These are phyloP conservation scores for Graptemys geographica DNA, from an alignment of 2,797 vertebrate species.

Conservation along the genomic window DNA sequence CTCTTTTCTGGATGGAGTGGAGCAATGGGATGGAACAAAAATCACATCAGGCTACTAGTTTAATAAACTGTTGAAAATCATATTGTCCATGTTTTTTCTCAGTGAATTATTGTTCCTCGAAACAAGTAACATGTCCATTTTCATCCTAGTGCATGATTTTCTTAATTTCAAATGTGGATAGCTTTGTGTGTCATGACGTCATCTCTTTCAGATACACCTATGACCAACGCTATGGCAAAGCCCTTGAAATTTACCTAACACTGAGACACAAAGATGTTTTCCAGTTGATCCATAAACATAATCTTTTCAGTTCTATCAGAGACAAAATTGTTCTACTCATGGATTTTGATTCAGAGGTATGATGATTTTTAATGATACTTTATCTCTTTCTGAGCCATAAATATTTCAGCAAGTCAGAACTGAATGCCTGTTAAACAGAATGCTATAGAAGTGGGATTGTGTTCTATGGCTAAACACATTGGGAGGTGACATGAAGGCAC, in stretches of 20 bases:
- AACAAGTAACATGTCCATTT: not conserved
- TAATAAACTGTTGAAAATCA: not conserved
- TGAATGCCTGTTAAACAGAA: not conserved
- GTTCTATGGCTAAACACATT: not conserved
- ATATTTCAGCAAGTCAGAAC: constrained; percentile 26
- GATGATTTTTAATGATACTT: constrained; percentile 43
- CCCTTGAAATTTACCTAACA: constrained; percentile 95
- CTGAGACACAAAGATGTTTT: constrained; percentile 97
- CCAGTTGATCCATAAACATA: constrained; percentile 98
- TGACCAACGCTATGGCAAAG: constrained; percentile 96
- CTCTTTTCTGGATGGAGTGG: not conserved
- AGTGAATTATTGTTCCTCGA: not conserved
- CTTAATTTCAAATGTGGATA: not conserved
- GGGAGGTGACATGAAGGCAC: not conserved
- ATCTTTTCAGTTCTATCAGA: constrained; percentile 96
- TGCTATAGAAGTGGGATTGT: not conserved
- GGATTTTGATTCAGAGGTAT: constrained; percentile 98
- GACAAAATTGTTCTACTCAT: constrained; percentile 99
- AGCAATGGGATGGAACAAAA: not conserved
- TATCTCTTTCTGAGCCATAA: constrained; percentile 12
- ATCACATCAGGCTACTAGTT: not conserved
- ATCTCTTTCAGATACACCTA: constrained; percentile 91
- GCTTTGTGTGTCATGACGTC: not conserved
- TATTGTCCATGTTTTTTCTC: not conserved
- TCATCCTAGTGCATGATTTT: not conserved